Evolutionary conservation across 2,113 vertebrate genomes (phyloP), one percentile per base, ranked within the genome.

Genomic region (Oreocharis arfaki): DNA sequence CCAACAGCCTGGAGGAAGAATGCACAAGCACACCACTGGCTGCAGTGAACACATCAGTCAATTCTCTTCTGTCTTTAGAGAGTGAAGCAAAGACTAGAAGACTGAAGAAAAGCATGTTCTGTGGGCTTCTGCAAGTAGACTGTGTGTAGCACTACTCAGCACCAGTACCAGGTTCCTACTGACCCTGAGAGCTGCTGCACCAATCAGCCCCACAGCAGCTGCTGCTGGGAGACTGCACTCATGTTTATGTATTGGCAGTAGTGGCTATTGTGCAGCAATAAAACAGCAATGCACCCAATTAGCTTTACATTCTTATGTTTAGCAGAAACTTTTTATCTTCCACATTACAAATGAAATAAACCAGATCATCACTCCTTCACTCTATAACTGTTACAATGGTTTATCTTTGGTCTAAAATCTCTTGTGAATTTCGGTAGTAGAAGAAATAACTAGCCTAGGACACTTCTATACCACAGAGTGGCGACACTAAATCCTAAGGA

Each of bases 151-250:
- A 21, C 61, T 76, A 3, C 30, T 60, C 3, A 0, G 63, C 41
- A 44, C 8, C 14, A 57, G 18, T 23, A 49, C 39, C 46, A 46
- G 28, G 28, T 13, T 84, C 21, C n/a, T 32, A 0, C 47, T 46
- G 39, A 11, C 11, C 15, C 7, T 24, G 37, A 56, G 39, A 33
- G 49, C 27, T 52, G 28, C 53, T 30, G 53, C n/a, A 47, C 26
- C 9, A 3, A 0, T 39, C 24, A 20, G 7, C 63, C 42, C 19
- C 1, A 4, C 0, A 26, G 33, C 32, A 46, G 10, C 46, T 39
- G 7, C 14, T 21, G 47, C 24, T 32, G 10, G 17, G 32, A 74
- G 23, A 11, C 41, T 18, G 55, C 18, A 11, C 35, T 23, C 5
- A 0, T 10, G 7, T 32, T 42, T 15, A 10, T 33, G 39, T 32